phyloP scores from a whole-genome alignment of 2,888 invertebrate species.

The Tipula confusa region DNA sequence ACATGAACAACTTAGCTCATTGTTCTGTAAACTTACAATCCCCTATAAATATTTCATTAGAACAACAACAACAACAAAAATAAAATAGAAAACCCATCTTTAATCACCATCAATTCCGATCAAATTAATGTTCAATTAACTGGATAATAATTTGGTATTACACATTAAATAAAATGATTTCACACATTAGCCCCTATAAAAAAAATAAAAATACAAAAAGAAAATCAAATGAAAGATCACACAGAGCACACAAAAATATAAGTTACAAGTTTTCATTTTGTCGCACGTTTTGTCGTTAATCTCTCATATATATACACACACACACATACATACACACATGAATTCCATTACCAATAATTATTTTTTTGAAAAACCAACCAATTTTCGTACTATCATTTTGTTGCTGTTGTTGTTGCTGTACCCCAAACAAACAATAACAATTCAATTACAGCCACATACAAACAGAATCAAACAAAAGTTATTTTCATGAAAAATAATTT shows the following conservation, averaged over 20 bases:
- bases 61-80: too few species aligned
- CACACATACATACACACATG: background rate
- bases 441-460: slow-evolving; percentile 8
- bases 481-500: slow-evolving; percentile 25
- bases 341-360: slow-evolving; percentile 3
- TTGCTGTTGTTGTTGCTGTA: background rate
- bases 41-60: background rate
- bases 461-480: slow-evolving; percentile 6
- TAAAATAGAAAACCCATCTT: background rate
- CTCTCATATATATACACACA: background rate
- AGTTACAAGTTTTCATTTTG: slow-evolving; percentile 8
- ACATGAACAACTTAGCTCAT: background rate
- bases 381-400: background rate
- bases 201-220: background rate
- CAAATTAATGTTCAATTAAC: slow-evolving; percentile 25
- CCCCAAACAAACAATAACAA: slow-evolving; percentile 20
- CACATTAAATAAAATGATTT: slow-evolving; percentile 6
- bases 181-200: background rate
- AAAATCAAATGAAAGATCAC: background rate
- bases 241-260: background rate
- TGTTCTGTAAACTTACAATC: background rate
- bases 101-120: slow-evolving; percentile 20
- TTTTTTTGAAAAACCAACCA: background rate
- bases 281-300: slow-evolving; percentile 20
- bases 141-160: slow-evolving; percentile 3